Percentiles rank a stretch among this genome's conserved stretches.
Conservation (phyloP, 2,113 vertebrate genomes). For the Trogon surrucura region DNA sequence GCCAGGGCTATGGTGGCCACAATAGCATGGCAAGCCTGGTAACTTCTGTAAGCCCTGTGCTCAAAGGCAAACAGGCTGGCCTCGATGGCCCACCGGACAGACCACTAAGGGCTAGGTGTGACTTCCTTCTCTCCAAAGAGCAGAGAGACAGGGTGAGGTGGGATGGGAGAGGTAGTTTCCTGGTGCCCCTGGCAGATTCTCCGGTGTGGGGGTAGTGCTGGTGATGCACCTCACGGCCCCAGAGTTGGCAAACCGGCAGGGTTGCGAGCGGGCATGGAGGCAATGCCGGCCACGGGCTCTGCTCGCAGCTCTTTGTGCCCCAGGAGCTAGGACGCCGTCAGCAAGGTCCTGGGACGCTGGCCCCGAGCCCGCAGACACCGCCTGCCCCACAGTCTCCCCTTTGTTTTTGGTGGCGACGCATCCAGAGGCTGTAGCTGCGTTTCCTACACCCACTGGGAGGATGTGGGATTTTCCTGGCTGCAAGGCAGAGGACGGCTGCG, state of each 20-base stretch:
- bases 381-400: background rate
- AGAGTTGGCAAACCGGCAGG: accelerated
- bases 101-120: background rate
- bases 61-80: background rate
- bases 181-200: background rate
- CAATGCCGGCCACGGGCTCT: accelerated
- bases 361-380: background rate
- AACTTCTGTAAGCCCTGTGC: accelerated
- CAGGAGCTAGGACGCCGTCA: background rate
- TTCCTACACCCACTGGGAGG: slow-evolving; percentile 45
- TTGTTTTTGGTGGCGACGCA: background rate
- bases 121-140: accelerated
- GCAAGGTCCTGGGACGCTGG: background rate
- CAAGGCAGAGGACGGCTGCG: background rate
- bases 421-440: background rate
- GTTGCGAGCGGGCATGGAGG: background rate
- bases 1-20: background rate
- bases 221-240: background rate
- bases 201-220: accelerated
- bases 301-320: background rate
- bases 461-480: slow-evolving; percentile 65
- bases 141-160: background rate
- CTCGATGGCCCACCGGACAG: background rate
- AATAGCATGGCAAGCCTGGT: background rate
- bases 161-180: background rate